These are phyloP conservation scores for Pemphigus obesinymphae DNA, from an alignment of 1,140 invertebrate species.

Conservation along the genomic window DNA sequence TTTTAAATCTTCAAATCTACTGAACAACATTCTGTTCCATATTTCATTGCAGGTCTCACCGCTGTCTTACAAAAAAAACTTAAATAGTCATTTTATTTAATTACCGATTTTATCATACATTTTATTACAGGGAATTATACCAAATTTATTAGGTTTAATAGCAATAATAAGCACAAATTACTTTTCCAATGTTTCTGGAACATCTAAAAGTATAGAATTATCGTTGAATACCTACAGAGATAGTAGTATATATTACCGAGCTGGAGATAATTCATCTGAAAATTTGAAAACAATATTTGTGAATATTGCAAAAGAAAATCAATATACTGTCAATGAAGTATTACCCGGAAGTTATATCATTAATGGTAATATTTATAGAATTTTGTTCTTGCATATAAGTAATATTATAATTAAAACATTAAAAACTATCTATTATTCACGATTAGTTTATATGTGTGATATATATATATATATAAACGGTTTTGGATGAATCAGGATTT, in stretches of 20 bases:
- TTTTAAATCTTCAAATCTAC: too few relatives aligned
- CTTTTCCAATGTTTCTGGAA: background rate
- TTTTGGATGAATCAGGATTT: too few relatives aligned
- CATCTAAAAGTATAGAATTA: background rate
- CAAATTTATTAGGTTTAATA: background rate
- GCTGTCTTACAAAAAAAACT: too few relatives aligned
- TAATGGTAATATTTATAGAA: background rate
- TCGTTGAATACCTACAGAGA: slow-evolving; percentile 21
- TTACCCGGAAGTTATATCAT: background rate
- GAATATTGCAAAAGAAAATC: background rate
- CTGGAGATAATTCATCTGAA: background rate
- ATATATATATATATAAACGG: too few relatives aligned
- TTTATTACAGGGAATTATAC: background rate
- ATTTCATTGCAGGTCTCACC: too few relatives aligned
- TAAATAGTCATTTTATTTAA: too few relatives aligned
- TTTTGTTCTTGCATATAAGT: too few relatives aligned
- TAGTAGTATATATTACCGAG: slow-evolving; percentile 26
- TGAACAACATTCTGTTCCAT: too few relatives aligned
- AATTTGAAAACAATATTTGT: slow-evolving; percentile 12
- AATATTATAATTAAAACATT: too few relatives aligned
- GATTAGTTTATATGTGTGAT: too few relatives aligned
- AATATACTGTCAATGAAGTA: background rate
- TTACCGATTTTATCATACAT: background rate
- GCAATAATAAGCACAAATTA: background rate
- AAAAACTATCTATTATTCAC: too few relatives aligned